Conservation (phyloP, 2,113 vertebrate genomes). For the Phaethornis superciliosus region DNA sequence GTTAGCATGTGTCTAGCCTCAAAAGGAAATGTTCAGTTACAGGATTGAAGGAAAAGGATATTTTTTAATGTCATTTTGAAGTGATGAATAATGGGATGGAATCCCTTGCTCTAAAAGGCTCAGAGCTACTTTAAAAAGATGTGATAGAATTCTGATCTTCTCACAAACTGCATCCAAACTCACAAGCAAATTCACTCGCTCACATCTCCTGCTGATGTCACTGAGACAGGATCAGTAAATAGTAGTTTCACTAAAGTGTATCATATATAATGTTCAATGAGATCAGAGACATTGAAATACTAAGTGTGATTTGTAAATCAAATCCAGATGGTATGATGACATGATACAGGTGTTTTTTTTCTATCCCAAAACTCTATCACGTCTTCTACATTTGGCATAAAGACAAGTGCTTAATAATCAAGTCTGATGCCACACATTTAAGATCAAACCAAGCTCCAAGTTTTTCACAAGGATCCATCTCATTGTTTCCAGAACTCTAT, state of each 20-base stretch:
- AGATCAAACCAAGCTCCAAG: background rate
- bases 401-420: background rate
- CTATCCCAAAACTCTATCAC: background rate
- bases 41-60: background rate
- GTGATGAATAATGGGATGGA: background rate
- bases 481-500: background rate
- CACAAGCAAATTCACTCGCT: background rate
- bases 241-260: background rate
- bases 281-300: background rate
- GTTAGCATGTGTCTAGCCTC: background rate
- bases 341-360: background rate
- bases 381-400: background rate
- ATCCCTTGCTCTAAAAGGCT: background rate
- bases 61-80: background rate
- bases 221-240: slow-evolving; percentile 10
- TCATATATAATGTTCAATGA: background rate
- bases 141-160: background rate
- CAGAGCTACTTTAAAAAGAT: background rate
- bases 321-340: background rate
- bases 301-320: background rate
- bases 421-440: background rate
- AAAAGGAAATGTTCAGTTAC: background rate
- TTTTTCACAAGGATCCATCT: background rate
- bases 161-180: background rate
- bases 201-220: background rate